Percentiles rank a stretch among this genome's conserved stretches.
phyloP scores from a whole-genome alignment of 2,113 vertebrate genomes.

The Menidia beryllina region DNA sequence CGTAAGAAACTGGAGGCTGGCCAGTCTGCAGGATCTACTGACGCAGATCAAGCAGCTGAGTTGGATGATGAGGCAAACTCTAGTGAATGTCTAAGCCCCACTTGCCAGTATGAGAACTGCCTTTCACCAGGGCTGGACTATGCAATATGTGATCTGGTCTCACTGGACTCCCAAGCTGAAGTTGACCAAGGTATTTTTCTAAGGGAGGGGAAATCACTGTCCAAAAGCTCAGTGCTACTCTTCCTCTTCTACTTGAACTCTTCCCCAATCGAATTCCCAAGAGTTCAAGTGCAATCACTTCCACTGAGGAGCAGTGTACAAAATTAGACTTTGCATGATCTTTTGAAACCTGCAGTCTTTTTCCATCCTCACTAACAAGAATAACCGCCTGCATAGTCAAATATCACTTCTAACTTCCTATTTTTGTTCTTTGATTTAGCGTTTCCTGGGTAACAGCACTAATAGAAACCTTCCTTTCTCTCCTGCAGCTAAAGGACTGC shows the following conservation, averaged over 20 bases:
- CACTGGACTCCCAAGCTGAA: conserved; percentile 85
- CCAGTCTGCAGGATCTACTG: conserved; percentile 29
- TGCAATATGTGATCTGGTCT: conserved; percentile 77
- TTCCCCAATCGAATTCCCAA: conserved; percentile 13
- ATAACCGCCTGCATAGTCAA: conserved; percentile 36
- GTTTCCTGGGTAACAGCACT: conserved; percentile 25
- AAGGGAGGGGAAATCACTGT: conserved; percentile 47
- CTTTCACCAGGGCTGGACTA: conserved; percentile 68
- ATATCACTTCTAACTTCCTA: conserved; percentile 11
- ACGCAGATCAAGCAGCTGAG: conserved; percentile 49
- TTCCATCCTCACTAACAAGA: conserved; percentile 43
- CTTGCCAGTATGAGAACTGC: conserved; percentile 45
- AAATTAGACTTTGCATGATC: conserved; percentile 7
- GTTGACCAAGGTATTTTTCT: conserved; percentile 87
- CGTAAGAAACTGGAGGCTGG: conserved; percentile 68
- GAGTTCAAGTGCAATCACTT: not conserved
- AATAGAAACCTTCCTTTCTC: conserved; percentile 25
- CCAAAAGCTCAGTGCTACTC: conserved; percentile 14
- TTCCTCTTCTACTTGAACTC: not conserved
- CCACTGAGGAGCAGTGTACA: not conserved
- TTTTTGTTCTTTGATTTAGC: conserved; percentile 10
- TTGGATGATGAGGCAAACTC: conserved; percentile 42
- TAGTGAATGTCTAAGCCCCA: conserved; percentile 54
- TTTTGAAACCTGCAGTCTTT: conserved; percentile 32
- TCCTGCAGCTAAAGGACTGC: conserved; percentile 55